Base-by-base conservation (phyloP, 2,888 invertebrate genomes). In the Apantesis nais region DNA sequence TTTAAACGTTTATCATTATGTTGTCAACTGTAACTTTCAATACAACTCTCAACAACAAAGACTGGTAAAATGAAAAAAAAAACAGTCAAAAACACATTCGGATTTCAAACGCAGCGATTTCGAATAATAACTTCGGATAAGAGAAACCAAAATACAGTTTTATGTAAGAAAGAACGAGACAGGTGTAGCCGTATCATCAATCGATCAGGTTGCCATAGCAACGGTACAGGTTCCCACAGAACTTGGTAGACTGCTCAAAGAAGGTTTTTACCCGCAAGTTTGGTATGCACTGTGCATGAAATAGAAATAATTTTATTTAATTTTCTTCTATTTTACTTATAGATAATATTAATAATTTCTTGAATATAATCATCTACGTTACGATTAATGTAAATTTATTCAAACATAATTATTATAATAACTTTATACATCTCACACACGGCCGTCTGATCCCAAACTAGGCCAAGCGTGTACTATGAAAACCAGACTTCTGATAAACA, bases 141-240 rank as follows among this genome's bases (percentile, higher is more conserved):
- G 76, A 74, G 85, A 88, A 52, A 62, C 37, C 9, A 3, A 16
- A 71, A 86, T 71, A 29, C 58, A 19, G 8, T 48, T 58, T n/a
- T 11, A 11, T 37, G 25, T 39, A 73, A 34, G 81, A 71, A 79
- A 8, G 78, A 87, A 60, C 62, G 77, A 73, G 87, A 85, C 22
- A 74, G 80, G 71, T 61, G 66, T 39, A 71, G 63, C 44, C 73
- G 84, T 86, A 85, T 86, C 84, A 84, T 82, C 90, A 91, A 93
- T 92, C 93, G 93, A 93, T 93, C 83, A 84, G 77, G 92, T 93
- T 83, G 72, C 88, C 86, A 90, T 92, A 87, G 89, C 70, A 82
- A 91, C 91, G 37, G 78, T 79, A 82, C 81, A 81, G 73, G 65
- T 67, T 71, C 64, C 76, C 73, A 58, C 80, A 66, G 67, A 83